Percentiles rank a stretch among this genome's conserved stretches.
phyloP scores from a whole-genome alignment of 1,140 invertebrate genomes.

The Mya arenaria region DNA sequence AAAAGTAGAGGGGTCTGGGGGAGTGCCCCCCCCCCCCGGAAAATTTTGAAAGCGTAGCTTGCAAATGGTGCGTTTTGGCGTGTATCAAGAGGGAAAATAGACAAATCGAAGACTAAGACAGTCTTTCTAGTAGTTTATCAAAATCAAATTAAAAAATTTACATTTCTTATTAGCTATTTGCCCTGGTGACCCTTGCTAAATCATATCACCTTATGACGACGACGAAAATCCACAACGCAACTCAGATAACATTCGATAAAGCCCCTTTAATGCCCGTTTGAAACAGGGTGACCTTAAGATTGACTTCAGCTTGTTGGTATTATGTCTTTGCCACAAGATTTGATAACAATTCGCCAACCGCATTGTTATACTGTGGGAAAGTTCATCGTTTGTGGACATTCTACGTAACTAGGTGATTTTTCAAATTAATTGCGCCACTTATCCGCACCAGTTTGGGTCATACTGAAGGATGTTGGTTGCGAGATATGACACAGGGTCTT shows the following conservation, averaged over 20 bases:
- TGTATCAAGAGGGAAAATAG: no score
- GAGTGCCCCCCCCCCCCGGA: no score
- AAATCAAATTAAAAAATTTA: no score
- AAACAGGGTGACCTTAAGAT: conserved; percentile 13
- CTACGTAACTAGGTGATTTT: conserved; percentile 29
- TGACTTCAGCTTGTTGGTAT: background rate
- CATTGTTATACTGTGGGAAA: conserved; percentile 42
- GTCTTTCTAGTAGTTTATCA: no score
- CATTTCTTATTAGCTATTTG: no score
- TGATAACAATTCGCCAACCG: conserved; percentile 13
- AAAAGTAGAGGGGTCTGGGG: no score
- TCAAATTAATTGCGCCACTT: conserved; percentile 42
- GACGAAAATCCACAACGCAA: background rate
- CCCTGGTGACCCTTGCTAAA: background rate
- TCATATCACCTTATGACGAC: background rate
- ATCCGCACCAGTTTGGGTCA: no score
- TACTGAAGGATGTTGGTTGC: no score
- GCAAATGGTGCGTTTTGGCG: no score
- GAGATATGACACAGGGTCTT: no score
- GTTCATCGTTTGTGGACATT: conserved; percentile 36
- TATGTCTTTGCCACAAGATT: conserved; percentile 19
- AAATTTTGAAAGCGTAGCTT: no score
- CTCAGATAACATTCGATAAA: background rate
- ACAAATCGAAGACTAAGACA: no score
- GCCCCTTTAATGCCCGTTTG: background rate